A percentile compares a stretch with the other conserved stretches of the same genome.
phyloP scores from a whole-genome alignment of 2,888 invertebrate species.

The Lasius fuliginosus region DNA sequence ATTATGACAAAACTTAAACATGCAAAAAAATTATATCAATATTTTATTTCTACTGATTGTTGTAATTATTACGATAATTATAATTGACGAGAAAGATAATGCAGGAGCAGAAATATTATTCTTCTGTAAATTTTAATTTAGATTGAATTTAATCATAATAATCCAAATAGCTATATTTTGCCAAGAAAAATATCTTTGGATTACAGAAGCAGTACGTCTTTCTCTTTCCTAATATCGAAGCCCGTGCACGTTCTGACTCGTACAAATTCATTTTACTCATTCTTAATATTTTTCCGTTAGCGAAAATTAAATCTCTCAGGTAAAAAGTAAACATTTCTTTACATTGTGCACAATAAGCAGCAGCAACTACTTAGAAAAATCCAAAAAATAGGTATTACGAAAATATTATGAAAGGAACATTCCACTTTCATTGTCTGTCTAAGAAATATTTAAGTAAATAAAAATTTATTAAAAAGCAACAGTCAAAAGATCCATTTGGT shows the following conservation, averaged over 20 bases:
- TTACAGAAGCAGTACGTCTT: background rate
- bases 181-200: background rate
- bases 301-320: background rate
- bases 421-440: background rate
- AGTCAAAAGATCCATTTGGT: background rate
- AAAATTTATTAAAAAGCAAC: background rate
- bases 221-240: background rate
- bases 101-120: background rate
- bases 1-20: background rate
- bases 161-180: background rate
- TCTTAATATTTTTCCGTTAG: conserved; percentile 26
- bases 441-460: background rate
- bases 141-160: conserved; percentile 9
- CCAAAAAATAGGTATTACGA: background rate
- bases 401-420: background rate
- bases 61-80: background rate
- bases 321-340: conserved; percentile 10
- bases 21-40: background rate
- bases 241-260: background rate
- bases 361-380: background rate
- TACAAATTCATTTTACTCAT: conserved; percentile 2
- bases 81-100: background rate
- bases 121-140: background rate
- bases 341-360: background rate
- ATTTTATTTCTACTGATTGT: background rate